Evolutionary conservation across 1,140 invertebrate species (phyloP).

Genomic region (Onthophagus taurus): DNA sequence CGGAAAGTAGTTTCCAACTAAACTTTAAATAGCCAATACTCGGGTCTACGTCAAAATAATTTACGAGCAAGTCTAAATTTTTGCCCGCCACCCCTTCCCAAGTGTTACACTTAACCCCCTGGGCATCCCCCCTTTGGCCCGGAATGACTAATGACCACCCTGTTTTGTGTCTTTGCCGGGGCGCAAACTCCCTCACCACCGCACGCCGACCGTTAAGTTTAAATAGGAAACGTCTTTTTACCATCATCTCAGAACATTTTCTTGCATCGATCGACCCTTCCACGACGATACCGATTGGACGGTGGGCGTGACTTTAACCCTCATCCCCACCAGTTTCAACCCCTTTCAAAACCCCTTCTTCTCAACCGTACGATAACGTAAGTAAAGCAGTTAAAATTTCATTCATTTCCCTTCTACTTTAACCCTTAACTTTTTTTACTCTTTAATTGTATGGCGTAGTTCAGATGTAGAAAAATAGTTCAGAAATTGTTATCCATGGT

Average conservation of each 20-base stretch:
- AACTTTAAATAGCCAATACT: constrained; percentile 28
- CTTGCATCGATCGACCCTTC: constrained; percentile 34
- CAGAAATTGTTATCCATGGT: too few relatives aligned
- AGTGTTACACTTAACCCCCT: too few relatives aligned
- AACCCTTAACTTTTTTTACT: too few relatives aligned
- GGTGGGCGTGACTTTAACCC: constrained; percentile 28
- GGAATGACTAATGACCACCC: constrained; percentile 36
- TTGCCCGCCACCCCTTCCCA: too few relatives aligned
- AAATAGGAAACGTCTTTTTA: constrained; percentile 38
- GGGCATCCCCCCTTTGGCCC: too few relatives aligned
- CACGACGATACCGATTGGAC: constrained; percentile 27
- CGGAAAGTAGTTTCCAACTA: constrained; percentile 25
- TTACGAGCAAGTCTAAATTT: constrained; percentile 35
- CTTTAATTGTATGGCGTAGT: too few relatives aligned
- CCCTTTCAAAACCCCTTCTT: constrained; percentile 22
- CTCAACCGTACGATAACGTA: constrained; percentile 22
- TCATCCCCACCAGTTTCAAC: constrained; percentile 17
- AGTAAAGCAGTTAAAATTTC: constrained; percentile 29
- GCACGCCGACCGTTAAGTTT: constrained; percentile 25
- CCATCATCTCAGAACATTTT: constrained; percentile 38
- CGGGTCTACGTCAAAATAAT: constrained; percentile 35
- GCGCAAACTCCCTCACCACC: constrained; percentile 11
- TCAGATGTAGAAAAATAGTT: too few relatives aligned
- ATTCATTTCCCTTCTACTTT: constrained; percentile 28
- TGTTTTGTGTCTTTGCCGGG: constrained; percentile 36